Percentiles rank a stretch among this genome's conserved stretches.
phyloP scores from a whole-genome alignment of 2,113 vertebrate genomes.

The Epinephelus lanceolatus region DNA sequence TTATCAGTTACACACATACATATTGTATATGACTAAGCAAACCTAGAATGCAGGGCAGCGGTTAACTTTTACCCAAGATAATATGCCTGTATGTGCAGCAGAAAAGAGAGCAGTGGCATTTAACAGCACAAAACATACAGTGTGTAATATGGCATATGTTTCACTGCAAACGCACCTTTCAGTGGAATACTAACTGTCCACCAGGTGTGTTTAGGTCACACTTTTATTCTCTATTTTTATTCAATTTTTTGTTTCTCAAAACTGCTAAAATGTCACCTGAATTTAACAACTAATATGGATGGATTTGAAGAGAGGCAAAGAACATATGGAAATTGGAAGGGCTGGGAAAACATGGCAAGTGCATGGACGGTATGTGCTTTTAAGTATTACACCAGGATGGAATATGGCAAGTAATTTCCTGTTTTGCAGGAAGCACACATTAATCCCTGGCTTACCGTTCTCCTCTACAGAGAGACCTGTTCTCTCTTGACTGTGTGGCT shows the following conservation, averaged over 20 bases:
- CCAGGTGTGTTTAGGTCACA: not conserved
- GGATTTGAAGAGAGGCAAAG: not conserved
- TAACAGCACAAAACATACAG: not conserved
- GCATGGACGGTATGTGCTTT: conserved; percentile 20
- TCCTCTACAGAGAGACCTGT: not conserved
- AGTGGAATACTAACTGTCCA: not conserved
- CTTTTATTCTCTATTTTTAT: not conserved
- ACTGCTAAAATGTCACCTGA: not conserved
- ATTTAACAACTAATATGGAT: not conserved
- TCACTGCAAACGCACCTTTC: not conserved
- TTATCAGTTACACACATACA: not conserved
- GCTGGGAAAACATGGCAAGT: conserved; percentile 5
- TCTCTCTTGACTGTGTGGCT: conserved; percentile 36
- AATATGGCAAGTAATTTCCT: conserved; percentile 46
- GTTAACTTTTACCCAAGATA: not conserved
- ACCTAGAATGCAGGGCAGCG: not conserved
- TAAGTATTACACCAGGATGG: conserved; percentile 1
- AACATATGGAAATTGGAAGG: conserved; percentile 25
- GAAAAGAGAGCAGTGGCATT: not conserved
- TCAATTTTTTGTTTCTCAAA: not conserved
- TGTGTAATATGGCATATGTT: not conserved
- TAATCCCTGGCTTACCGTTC: conserved; percentile 64
- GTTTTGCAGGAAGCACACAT: conserved; percentile 33
- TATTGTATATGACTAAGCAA: not conserved
- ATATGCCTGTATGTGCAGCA: not conserved